Base-by-base conservation (phyloP, 2,888 invertebrate species). In the Craniophora ligustri region DNA sequence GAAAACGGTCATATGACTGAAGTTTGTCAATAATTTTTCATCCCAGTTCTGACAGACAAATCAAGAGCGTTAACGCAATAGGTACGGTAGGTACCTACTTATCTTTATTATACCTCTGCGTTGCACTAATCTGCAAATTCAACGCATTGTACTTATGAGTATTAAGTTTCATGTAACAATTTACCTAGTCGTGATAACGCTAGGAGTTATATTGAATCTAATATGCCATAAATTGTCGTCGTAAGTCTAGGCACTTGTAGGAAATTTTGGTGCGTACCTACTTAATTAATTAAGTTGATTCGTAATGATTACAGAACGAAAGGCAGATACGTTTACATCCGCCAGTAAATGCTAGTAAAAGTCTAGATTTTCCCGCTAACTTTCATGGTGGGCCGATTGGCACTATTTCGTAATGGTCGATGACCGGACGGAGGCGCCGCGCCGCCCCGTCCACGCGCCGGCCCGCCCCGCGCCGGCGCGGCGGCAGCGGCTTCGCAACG, bases 371-470 rank as follows among this genome's bases (percentile, higher is more conserved):
- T 67, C 60, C 57, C 57, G 51, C 23, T 51, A 56, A 57, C 68
- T 74, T 77, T 75, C 72, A 59, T 68, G 67, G 72, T 72, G 69
- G 60, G 54, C 58, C 62, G 57, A 64, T 73, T 75, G 78, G 70
- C 76, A 80, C 76, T 78, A 72, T 80, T 78, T 74, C 57, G 57
- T 63, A 46, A 65, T 79, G 81, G 81, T 76, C 82, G 69, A 59
- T 69, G 82, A 82, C 81, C 80, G 64, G 48, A 47, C 39, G 57
- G 53, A 67, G 72, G 72, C 72, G 67, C 68, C 68, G 19, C 26
- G 31, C 14, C 26, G n/a, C 4, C 26, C 4, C 26, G 26, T 5
- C 26, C 4, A n/a, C 50, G 13, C 5, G 31, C 14, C 26, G n/a
- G n/a, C 26, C 4, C 26, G 26, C n/a, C 26, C 4, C 26, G n/a